Evolutionary conservation across 2,113 vertebrate genomes (phyloP), one percentile per base, ranked within the genome.

Genomic region (cat (Felis catus)): DNA sequence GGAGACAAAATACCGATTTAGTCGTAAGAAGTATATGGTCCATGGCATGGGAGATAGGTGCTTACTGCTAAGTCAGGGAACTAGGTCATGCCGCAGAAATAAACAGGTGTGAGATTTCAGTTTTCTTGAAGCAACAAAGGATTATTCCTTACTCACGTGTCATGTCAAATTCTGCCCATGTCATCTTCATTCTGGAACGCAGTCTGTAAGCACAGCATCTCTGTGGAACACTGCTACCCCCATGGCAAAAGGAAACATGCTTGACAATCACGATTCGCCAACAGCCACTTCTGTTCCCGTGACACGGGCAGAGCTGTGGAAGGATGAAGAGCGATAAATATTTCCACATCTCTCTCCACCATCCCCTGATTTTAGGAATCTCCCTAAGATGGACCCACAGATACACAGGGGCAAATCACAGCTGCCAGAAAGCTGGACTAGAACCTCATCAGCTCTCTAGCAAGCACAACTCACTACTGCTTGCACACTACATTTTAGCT

Each of bases 161-260:
- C 31, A 31, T 3, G 15, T 63, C 31, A 48, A 31, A 63, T 33
- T 81, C 8, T 85, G 0, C 3, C 10, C 4, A 4, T 23, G 23
- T 33, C 25, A 21, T 79, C 41, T 48, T 65, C 11, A 39, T 55
- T 58, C 68, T 33, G 65, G 5, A 84, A 70, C 10, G 9, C 29
- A 8, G 1, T 25, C 9, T 55, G 3, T n/a, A 39, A 45, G n/a
- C 9, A 3, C 3, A 73, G 3, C 3, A 4, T 61, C 6, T 80
- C 16, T 84, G 1, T 94, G 18, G 5, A 91, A 27, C 1, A 76
- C 45, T 80, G 48, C 1, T 18, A 23, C 36, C 36, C 79, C 16
- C 4, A 8, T 12, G 9, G 21, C 2, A n/a, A 93, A 92, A 78
- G 1, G 13, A 89, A 58, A 71, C 36, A 10, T 25, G 51, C 41